Evolutionary conservation across 53 echinoderm and acorn worm genomes (phyloP).

Genomic region (Apostichopus leukothele): DNA sequence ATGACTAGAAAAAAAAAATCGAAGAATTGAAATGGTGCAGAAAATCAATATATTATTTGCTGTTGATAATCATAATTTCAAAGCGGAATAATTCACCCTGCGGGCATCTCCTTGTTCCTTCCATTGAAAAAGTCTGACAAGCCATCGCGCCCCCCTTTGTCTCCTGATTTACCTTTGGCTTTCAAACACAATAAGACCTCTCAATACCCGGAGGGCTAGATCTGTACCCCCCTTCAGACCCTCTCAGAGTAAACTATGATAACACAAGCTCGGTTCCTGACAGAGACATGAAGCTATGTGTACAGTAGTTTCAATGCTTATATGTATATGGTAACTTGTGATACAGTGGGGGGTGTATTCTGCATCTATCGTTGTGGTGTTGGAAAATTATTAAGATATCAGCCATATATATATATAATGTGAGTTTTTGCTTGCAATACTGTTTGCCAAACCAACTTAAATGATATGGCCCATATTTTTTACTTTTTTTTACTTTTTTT

Average conservation of each 20-base stretch:
- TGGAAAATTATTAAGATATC: no score
- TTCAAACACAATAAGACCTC: neutral
- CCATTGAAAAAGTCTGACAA: constrained; percentile 13
- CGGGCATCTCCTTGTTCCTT: constrained; percentile 4
- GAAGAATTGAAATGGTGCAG: constrained; percentile 16
- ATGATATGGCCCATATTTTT: no score
- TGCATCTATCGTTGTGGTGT: no score
- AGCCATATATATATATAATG: no score
- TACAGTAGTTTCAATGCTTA: neutral
- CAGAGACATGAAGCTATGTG: neutral
- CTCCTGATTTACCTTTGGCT: constrained; percentile 35
- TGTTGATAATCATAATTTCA: neutral
- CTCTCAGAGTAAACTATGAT: neutral
- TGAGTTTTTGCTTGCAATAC: no score
- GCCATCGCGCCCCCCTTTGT: neutral
- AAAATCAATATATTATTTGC: constrained; percentile 35
- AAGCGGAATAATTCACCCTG: neutral
- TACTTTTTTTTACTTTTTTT: no score
- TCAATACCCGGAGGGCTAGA: neutral
- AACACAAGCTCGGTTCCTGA: neutral
- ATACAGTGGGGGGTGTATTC: no score
- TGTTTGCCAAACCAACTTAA: no score
- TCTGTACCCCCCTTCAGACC: neutral
- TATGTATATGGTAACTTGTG: no score
- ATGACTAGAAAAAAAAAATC: neutral